These are phyloP conservation scores for Myathropa florea DNA, from an alignment of 2,888 invertebrate species.

Conservation along the genomic window DNA sequence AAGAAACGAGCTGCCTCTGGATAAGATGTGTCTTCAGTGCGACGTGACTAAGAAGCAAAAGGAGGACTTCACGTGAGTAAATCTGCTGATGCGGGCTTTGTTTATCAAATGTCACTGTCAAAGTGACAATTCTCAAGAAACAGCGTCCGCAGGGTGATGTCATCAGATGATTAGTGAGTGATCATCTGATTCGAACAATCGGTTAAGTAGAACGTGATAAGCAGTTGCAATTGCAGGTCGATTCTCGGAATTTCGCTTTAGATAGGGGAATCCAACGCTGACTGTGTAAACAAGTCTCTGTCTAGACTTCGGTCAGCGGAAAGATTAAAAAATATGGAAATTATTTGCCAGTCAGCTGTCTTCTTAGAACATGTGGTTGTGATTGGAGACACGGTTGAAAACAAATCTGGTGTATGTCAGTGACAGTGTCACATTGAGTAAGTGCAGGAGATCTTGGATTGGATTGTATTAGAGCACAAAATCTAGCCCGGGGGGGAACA, in stretches of 20 bases:
- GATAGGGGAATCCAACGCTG: not conserved
- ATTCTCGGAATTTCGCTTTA: no score
- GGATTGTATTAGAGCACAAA: no score
- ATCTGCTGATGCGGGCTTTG: no score
- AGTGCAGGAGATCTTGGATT: no score
- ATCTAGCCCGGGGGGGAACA: no score
- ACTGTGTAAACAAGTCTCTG: not conserved
- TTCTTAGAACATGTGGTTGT: no score
- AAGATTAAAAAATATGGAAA: not conserved
- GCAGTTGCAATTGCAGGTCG: not conserved
- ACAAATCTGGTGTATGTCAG: no score
- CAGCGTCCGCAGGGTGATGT: not conserved
- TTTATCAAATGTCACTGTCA: not conserved
- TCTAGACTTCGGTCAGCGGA: not conserved
- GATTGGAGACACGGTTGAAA: not conserved
- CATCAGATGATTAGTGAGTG: no score
- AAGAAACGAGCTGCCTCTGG: conserved; percentile 94
- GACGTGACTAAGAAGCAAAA: conserved; percentile 98
- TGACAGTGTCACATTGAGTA: no score
- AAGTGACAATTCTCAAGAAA: not conserved
- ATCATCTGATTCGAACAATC: not conserved
- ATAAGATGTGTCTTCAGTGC: conserved; percentile 98
- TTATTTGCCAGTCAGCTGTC: no score
- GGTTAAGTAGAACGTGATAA: not conserved
- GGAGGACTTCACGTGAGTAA: conserved; percentile 93